Percentiles rank a stretch among this genome's conserved stretches.
These are phyloP conservation scores for Ameiurus melas DNA, from an alignment of 2,113 vertebrate genomes.

Conservation along the genomic window DNA sequence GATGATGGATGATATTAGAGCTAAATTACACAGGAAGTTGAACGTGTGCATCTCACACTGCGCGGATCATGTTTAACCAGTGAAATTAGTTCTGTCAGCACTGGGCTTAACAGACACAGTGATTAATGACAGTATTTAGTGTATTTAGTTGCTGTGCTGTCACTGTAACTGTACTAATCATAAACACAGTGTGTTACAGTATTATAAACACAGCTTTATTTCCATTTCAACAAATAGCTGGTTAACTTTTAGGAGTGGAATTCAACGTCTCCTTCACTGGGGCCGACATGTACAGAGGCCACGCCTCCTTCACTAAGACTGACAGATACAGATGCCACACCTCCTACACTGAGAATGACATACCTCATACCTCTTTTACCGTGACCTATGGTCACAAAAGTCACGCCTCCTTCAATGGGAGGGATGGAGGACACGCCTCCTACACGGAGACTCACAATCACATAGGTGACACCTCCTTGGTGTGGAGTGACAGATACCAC, in stretches of 20 bases:
- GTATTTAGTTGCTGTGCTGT: background rate
- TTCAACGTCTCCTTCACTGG: background rate
- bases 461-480: too few species aligned
- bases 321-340: background rate
- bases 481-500: too few species aligned
- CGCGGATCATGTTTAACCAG: background rate
- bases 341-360: background rate
- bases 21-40: background rate
- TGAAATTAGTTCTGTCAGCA: background rate
- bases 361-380: too few species aligned
- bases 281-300: background rate
- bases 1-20: background rate
- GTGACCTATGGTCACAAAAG: too few species aligned
- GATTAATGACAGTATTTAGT: constrained; percentile 8
- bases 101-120: background rate
- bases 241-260: background rate
- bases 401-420: background rate
- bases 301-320: background rate
- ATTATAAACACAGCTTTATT: background rate
- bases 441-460: too few species aligned
- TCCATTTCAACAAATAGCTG: background rate
- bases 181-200: background rate
- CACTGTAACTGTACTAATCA: background rate
- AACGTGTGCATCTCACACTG: background rate
- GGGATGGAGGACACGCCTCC: too few species aligned